These are phyloP conservation scores for Plebejus melissa DNA, from an alignment of 2,888 invertebrate genomes.

Conservation along the genomic window DNA sequence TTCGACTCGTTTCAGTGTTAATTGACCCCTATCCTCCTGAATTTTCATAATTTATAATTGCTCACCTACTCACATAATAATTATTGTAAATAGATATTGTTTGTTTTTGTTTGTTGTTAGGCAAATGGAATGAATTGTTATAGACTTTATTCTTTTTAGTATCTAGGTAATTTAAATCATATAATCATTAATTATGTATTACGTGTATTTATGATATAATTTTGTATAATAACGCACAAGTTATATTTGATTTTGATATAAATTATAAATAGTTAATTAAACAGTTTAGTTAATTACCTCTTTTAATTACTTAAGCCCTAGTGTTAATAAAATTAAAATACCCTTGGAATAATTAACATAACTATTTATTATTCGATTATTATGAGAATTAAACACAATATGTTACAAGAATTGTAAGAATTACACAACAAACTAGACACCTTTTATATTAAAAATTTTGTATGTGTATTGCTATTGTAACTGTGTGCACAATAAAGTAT, in stretches of 20 bases:
- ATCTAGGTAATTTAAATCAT: background rate
- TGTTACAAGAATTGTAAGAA: no score
- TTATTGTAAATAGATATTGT: background rate
- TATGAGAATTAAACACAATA: no score
- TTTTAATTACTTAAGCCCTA: background rate
- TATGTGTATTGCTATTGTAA: no score
- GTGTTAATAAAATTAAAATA: background rate
- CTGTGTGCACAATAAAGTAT: no score
- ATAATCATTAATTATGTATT: background rate
- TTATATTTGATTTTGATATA: constrained; percentile 2
- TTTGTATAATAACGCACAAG: constrained; percentile 4
- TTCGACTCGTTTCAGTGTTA: background rate
- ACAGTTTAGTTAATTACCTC: background rate
- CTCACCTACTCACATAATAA: background rate
- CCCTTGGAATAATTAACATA: no score
- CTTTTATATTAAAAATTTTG: no score
- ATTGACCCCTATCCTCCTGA: background rate
- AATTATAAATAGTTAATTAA: constrained; percentile 16
- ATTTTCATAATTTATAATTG: background rate
- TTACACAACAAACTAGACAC: no score
- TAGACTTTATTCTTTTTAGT: background rate
- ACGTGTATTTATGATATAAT: background rate
- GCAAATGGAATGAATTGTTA: background rate
- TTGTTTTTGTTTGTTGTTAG: background rate
- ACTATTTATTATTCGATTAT: no score